These are phyloP conservation scores for Epinephelus coioides DNA, from an alignment of 2,797 vertebrate species.

Conservation along the genomic window DNA sequence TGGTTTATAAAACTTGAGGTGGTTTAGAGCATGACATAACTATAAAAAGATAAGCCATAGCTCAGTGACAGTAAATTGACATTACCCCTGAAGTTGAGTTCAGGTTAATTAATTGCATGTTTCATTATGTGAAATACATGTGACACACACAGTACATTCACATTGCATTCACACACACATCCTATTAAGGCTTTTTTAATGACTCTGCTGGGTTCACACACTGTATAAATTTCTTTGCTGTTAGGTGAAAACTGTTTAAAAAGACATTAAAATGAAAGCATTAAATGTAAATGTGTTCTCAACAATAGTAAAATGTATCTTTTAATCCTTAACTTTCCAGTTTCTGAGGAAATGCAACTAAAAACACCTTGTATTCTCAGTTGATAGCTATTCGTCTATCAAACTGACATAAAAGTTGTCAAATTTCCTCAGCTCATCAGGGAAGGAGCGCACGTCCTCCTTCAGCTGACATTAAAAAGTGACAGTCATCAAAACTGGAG, in stretches of 20 bases:
- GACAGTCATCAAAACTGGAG: not conserved
- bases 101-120: no score
- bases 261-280: not conserved
- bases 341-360: not conserved
- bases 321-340: not conserved
- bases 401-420: not conserved
- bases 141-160: no score
- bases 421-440: not conserved
- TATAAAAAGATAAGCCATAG: no score
- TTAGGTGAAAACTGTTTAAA: not conserved
- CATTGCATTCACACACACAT: no score
- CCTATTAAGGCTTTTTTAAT: no score
- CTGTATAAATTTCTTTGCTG: no score
- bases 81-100: no score
- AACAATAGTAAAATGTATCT: not conserved
- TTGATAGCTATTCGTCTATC: not conserved
- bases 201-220: no score
- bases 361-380: not conserved
- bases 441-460: not conserved
- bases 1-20: no score
- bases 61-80: no score
- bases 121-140: no score
- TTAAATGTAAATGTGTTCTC: not conserved
- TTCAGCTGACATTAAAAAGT: slow-evolving; percentile 2
- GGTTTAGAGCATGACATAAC: no score